A percentile compares a stretch with the other conserved stretches of the same genome.
Conservation (phyloP, 2,113 vertebrate species). For the Eclectus roratus region DNA sequence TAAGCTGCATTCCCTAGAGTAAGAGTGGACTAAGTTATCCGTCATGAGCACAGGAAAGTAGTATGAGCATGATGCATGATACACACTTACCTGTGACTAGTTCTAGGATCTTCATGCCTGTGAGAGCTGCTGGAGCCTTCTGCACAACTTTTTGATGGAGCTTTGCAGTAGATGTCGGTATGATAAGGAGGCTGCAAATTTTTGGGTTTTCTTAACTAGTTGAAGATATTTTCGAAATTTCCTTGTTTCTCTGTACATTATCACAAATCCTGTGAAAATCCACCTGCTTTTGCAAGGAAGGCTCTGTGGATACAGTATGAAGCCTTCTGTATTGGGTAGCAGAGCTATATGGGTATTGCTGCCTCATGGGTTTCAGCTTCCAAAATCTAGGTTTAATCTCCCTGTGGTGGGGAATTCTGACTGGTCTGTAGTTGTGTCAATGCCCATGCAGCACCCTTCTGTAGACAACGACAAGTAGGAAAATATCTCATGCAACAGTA, state of each 20-base stretch:
- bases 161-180: not conserved
- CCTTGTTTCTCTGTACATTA: not conserved
- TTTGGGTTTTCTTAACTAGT: not conserved
- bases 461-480: not conserved
- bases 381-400: not conserved
- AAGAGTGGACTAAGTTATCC: not conserved
- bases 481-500: not conserved
- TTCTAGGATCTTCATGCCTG: not conserved
- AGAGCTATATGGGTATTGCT: not conserved
- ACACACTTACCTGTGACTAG: not conserved
- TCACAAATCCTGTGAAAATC: not conserved
- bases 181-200: not conserved
- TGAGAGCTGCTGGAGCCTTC: not conserved
- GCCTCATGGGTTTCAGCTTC: not conserved
- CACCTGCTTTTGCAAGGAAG: not conserved
- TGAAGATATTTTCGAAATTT: not conserved
- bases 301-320: not conserved
- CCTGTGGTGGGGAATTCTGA: not conserved
- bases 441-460: not conserved
- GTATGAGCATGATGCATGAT: not conserved
- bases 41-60: rapidly evolving
- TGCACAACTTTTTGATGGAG: not conserved
- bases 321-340: not conserved
- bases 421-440: not conserved
- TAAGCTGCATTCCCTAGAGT: not conserved